These are phyloP conservation scores for Matsumurasca onukii DNA, from an alignment of 1,140 invertebrate genomes.

Conservation along the genomic window DNA sequence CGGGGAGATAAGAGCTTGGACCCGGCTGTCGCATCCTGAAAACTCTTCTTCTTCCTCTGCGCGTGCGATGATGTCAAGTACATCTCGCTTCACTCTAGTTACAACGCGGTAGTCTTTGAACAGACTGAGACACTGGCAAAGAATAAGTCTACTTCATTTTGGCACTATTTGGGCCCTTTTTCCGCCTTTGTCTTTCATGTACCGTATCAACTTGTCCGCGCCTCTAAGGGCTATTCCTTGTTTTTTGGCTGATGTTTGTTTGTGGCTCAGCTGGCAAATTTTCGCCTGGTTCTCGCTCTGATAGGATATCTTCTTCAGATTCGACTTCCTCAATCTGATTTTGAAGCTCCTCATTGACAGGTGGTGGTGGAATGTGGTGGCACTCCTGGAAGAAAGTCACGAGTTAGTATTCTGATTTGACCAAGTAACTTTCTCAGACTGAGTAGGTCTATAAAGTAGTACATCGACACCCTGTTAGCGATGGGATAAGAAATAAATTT, in stretches of 20 bases:
- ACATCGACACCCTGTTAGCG: no score
- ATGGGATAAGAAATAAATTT: no score
- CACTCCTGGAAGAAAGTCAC: not conserved
- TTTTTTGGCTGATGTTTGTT: no score
- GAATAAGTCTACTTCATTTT: not conserved
- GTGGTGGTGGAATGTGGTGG: not conserved
- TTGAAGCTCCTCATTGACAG: not conserved
- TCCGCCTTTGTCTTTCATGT: not conserved
- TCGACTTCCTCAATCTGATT: not conserved
- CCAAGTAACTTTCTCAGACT: not conserved
- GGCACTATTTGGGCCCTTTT: not conserved
- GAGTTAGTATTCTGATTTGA: no score
- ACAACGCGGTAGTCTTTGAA: not conserved
- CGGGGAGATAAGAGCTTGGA: not conserved
- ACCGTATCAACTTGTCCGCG: not conserved
- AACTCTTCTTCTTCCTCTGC: conserved; percentile 23
- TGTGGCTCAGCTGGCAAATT: not conserved
- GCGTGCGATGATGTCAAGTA: not conserved
- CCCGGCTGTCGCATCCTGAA: conserved; percentile 11
- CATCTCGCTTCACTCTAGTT: not conserved
- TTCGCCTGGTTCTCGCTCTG: not conserved
- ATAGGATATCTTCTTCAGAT: not conserved
- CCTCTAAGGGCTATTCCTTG: conserved; percentile 7
- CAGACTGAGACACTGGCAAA: conserved; percentile 7
- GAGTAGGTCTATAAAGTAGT: no score